Evolutionary conservation across 2,888 invertebrate species (phyloP).

Genomic region (Microctonus aethiopoides): DNA sequence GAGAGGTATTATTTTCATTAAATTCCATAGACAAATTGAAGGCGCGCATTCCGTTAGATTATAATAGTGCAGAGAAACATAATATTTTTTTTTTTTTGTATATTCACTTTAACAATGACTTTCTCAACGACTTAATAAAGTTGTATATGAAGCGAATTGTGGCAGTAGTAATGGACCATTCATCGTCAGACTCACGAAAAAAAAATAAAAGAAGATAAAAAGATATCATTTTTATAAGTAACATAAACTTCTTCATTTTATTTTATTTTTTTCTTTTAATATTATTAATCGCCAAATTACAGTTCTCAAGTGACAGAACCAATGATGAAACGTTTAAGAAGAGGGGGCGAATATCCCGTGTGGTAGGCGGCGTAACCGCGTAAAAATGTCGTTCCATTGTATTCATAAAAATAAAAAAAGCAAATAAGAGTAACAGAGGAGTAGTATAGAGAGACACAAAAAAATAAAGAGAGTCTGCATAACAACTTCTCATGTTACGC

Average conservation of each 20-base stretch:
- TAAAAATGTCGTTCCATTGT: slow-evolving; percentile 23
- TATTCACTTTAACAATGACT: neutral
- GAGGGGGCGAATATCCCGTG: neutral
- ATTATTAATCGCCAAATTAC: slow-evolving; percentile 20
- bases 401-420: slow-evolving; percentile 10
- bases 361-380: slow-evolving; percentile 22
- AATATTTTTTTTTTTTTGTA: neutral
- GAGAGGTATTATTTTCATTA: neutral
- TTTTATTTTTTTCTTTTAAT: neutral
- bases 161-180: slow-evolving; percentile 4
- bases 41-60: neutral
- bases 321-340: slow-evolving; percentile 7
- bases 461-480: slow-evolving; percentile 39
- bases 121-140: neutral
- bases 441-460: slow-evolving; percentile 16
- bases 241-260: neutral
- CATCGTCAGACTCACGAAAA: slow-evolving; percentile 9
- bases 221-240: neutral
- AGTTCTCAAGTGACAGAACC: slow-evolving; percentile 16
- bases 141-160: neutral
- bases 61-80: neutral
- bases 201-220: neutral
- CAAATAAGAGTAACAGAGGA: slow-evolving; percentile 14
- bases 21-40: neutral
- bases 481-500: slow-evolving; percentile 65